Base-by-base conservation (phyloP, 1,140 invertebrate species). In the Nymphalis io region DNA sequence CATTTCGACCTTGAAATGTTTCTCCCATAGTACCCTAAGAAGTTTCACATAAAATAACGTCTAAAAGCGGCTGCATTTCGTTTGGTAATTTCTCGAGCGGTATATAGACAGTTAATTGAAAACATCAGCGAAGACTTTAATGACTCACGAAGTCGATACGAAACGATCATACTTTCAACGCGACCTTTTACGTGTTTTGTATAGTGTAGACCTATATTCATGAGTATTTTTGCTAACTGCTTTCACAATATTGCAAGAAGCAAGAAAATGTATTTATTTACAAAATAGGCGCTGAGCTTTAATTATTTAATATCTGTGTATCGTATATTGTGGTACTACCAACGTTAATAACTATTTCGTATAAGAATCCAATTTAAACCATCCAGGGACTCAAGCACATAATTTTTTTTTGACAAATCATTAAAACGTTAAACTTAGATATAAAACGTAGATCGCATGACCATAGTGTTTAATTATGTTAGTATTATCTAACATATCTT, bases 51-150 rank as follows among this genome's bases (percentile, higher is more conserved):
- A 33, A 33, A 33, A 33, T 33, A 33, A 33, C 27, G 27, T 33
- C 27, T 53, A 20, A 53, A 53, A 53, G 21, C 48, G 48, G 48
- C 1, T n/a, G 18, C 18, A 18, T 20, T 12, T 46, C 20, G 6
- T 20, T 12, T 6, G 60, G 61, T 42, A 44, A 61, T 62, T 57
- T 48, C 40, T 57, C 16, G 33, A 27, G 20, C 46, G 4, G 1
- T 53, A 48, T 23, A 63, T 63, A 27, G 60, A 18, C 60, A 51
- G 60, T 51, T 63, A 53, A 63, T 63, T 63, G 60, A 51, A 63
- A 63, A 13, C 16, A 27, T 63, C 46, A 46, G 48, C 60, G 51
- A 33, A 39, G 18, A 21, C 21, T 68, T 62, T 53, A 53, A 51
- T 48, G 33, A 20, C 53, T 64, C n/a, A 55, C 62, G 27, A 20